These are phyloP conservation scores for Paradisaea rubra DNA, from an alignment of 2,113 vertebrate species.

Conservation along the genomic window DNA sequence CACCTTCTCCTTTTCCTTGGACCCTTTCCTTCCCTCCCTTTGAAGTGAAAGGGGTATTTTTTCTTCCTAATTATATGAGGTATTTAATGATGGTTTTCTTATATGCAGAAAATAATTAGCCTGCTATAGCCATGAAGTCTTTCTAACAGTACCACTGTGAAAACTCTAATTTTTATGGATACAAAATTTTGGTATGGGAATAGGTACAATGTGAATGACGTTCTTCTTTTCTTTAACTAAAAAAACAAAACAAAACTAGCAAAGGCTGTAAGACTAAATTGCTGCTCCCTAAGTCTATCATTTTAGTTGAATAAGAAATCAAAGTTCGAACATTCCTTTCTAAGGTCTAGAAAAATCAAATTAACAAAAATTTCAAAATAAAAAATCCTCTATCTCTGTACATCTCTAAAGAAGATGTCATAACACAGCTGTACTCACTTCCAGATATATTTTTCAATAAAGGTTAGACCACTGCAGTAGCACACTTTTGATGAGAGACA, in stretches of 20 bases:
- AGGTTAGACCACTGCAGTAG: neutral
- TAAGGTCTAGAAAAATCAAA: neutral
- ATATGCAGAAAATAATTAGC: neutral
- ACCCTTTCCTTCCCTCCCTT: neutral
- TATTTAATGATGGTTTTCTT: neutral
- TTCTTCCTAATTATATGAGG: neutral
- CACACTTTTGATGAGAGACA: neutral
- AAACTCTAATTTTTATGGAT: neutral
- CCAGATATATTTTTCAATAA: neutral
- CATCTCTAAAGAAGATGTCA: neutral
- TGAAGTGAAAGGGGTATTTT: neutral
- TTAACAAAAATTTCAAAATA: neutral
- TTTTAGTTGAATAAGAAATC: neutral
- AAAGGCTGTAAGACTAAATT: neutral
- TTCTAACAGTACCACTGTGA: neutral
- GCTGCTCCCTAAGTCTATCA: neutral
- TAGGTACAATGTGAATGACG: neutral
- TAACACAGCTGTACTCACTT: neutral
- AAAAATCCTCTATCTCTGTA: neutral
- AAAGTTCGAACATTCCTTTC: neutral
- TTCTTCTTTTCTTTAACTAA: neutral
- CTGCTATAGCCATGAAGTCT: neutral
- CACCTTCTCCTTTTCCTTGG: neutral
- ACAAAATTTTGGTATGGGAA: neutral
- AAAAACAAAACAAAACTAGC: neutral